Percentiles rank a stretch among this genome's conserved stretches.
These are phyloP conservation scores for Mythimna albipuncta DNA, from an alignment of 2,888 invertebrate species.

Conservation along the genomic window DNA sequence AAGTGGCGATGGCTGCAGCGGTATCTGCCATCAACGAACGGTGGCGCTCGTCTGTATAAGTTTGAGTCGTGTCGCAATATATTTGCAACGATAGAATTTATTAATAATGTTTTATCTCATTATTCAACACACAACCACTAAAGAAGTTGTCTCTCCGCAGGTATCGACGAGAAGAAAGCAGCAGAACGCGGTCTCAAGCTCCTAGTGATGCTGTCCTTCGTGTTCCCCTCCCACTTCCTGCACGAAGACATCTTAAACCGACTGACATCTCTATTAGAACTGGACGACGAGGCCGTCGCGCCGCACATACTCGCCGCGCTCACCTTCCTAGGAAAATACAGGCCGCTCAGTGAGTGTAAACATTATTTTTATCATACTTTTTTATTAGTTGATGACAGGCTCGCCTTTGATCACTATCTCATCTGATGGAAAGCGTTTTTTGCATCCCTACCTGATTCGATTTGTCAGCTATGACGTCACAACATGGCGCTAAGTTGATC, in stretches of 20 bases:
- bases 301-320: constrained; percentile 96
- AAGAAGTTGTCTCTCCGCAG: constrained; percentile 78
- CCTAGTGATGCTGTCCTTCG: constrained; percentile 96
- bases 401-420: too few species aligned
- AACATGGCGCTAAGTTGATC: too few species aligned
- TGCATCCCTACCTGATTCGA: too few species aligned
- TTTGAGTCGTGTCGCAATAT: too few species aligned
- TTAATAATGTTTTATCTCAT: too few species aligned
- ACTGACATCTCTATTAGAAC: constrained; percentile 94
- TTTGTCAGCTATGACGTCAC: too few species aligned
- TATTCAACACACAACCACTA: not conserved
- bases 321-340: constrained; percentile 96
- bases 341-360: constrained; percentile 93
- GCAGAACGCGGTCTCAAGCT: constrained; percentile 97
- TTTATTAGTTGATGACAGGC: too few species aligned
- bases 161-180: constrained; percentile 95
- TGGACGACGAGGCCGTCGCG: constrained; percentile 95
- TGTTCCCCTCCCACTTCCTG: constrained; percentile 98
- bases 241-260: constrained; percentile 95
- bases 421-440: too few species aligned
- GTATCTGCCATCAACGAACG: too few species aligned
- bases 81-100: too few species aligned
- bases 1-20: too few species aligned
- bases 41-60: too few species aligned
- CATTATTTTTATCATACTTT: not conserved